Evolutionary conservation across 2,888 invertebrate genomes (phyloP).

Genomic region (Sinotaia quadrata): DNA sequence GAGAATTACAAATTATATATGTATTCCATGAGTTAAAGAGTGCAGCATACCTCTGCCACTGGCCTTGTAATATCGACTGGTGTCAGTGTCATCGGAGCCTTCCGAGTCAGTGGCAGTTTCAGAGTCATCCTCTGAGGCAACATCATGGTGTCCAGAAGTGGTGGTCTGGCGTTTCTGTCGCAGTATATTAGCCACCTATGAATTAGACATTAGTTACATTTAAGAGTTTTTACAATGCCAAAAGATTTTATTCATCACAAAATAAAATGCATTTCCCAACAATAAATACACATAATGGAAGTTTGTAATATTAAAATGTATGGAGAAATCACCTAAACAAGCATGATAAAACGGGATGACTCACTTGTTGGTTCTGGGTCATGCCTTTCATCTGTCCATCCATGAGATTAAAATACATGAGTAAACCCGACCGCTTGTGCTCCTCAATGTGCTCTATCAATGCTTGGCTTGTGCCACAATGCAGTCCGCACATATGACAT

Average conservation of each 20-base stretch:
- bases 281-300: background rate
- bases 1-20: too few relatives aligned
- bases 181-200: background rate
- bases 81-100: conserved; percentile 14
- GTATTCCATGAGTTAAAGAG: too few relatives aligned
- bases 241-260: background rate
- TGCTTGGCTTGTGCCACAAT: conserved; percentile 26
- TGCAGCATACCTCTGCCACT: background rate
- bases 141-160: background rate
- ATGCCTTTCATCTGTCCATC: background rate
- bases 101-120: conserved; percentile 22
- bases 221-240: background rate
- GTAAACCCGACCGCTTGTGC: conserved; percentile 33
- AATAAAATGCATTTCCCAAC: background rate
- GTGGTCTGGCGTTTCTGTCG: background rate
- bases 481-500: conserved; percentile 37
- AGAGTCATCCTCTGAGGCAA: conserved; percentile 16
- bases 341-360: too few relatives aligned
- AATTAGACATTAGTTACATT: background rate
- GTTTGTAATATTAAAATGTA: background rate
- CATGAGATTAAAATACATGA: conserved; percentile 32
- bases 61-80: background rate
- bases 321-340: too few relatives aligned
- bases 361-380: conserved; percentile 1
- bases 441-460: conserved; percentile 36